Base-by-base conservation (phyloP, 2,888 invertebrate genomes). In the Sesia bembeciformis region DNA sequence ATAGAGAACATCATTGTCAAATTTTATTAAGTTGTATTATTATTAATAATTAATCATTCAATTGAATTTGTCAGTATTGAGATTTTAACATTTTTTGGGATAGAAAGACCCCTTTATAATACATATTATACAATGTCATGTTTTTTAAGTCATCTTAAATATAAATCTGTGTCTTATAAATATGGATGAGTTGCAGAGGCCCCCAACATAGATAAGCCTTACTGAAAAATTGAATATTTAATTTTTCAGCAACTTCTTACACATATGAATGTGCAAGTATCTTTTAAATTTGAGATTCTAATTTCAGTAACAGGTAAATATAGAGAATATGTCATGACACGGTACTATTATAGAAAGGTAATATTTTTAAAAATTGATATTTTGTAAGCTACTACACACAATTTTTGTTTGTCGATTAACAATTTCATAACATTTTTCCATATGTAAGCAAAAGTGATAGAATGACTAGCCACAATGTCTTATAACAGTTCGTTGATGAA, bases 401-500 rank as follows among this genome's bases (percentile, higher is more conserved):
- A 56, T 23, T 46, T 49, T 46, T 38, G 8, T 50, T 54, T 23
- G 38, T 7, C 51, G 49, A 52, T 53, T 50, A 52, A 53, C 49
- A 51, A 53, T 53, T 53, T 55, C 23, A 43, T 49, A 53, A 56
- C 50, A 49, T n/a, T 49, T 49, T 49, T 65, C 57, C 60, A 67
- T 63, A 66, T 70, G 66, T 65, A 75, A 77, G 74, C 71, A 73
- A 71, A 70, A 64, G 64, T 66, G 62, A 74, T 76, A 74, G 66
- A 72, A 77, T 84, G 84, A 87, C 85, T 86, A 84, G 85, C 77
- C 76, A 72, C 74, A 76, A 78, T 79, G 77, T 75, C 76, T 72
- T 70, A 76, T 64, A 74, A 79, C 78, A 81, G 74, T 83, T 85
- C 79, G 83, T 84, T 86, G 85, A 85, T 81, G 49, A 52, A 49